These are phyloP conservation scores for Drosophila insularis DNA, from an alignment of 1,140 invertebrate species.

Conservation along the genomic window DNA sequence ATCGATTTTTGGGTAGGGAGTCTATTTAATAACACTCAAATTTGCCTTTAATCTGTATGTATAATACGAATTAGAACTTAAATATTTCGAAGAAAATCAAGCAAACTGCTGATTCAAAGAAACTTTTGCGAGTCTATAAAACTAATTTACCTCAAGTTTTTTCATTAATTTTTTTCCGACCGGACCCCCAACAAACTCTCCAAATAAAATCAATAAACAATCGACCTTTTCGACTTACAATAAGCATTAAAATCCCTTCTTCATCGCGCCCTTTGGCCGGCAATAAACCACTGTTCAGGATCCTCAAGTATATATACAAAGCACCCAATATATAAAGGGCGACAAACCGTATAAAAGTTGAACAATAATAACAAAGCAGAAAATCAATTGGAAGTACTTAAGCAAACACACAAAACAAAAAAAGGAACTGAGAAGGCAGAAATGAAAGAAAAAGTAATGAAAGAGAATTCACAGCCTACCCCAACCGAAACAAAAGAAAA, in stretches of 20 bases:
- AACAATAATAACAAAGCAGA: constrained; percentile 69
- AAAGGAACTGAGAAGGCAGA: neutral
- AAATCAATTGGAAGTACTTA: constrained; percentile 79
- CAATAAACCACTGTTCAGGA: constrained; percentile 55
- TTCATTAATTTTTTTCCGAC: neutral
- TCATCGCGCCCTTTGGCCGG: constrained; percentile 26
- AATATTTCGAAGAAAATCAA: too few species aligned
- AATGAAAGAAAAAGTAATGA: constrained; percentile 10
- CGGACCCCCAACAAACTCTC: constrained; percentile 6
- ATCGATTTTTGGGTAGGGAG: too few species aligned
- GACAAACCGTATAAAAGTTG: constrained; percentile 76
- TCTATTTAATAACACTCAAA: too few species aligned
- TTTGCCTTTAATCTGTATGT: too few species aligned
- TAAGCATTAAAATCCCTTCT: constrained; percentile 19
- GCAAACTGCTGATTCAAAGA: too few species aligned
- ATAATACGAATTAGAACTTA: too few species aligned
- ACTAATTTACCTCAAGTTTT: neutral
- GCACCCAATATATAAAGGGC: constrained; percentile 42
- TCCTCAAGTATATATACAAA: constrained; percentile 5
- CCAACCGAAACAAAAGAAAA: constrained; percentile 23
- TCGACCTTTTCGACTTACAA: constrained; percentile 34
- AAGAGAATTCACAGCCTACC: constrained; percentile 15
- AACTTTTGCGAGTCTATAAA: neutral
- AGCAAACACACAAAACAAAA: constrained; percentile 50
- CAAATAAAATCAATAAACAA: constrained; percentile 66